A percentile compares a stretch with the other conserved stretches of the same genome.
phyloP scores from a whole-genome alignment of 2,888 invertebrate genomes.

The Meganola albula region DNA sequence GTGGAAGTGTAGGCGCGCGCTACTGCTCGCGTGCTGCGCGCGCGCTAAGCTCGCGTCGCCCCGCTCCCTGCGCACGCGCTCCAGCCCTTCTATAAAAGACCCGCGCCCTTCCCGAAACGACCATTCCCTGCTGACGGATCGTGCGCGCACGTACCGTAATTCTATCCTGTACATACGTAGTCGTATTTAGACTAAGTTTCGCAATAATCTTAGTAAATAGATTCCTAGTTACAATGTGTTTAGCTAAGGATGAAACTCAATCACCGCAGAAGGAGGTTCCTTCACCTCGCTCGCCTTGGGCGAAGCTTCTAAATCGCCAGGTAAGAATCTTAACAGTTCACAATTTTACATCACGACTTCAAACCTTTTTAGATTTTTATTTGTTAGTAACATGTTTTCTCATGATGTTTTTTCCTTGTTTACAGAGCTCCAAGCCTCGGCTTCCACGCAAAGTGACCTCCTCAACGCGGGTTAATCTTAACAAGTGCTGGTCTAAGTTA shows the following conservation, averaged over 20 bases:
- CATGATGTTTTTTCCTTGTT: slow-evolving; percentile 42
- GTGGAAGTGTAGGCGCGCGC: slow-evolving; percentile 65
- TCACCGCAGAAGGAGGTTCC: slow-evolving; percentile 62
- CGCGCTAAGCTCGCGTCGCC: slow-evolving; percentile 57
- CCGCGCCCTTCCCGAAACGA: slow-evolving; percentile 65
- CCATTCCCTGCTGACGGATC: slow-evolving; percentile 66
- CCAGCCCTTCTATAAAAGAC: slow-evolving; percentile 53
- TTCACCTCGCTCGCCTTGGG: slow-evolving; percentile 76
- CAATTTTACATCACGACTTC: neutral
- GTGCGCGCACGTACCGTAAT: slow-evolving; percentile 52
- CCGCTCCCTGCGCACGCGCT: slow-evolving; percentile 45
- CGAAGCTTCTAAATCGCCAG: slow-evolving; percentile 76
- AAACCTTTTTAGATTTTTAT: neutral
- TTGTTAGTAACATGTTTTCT: slow-evolving; percentile 12
- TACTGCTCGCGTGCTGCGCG: slow-evolving; percentile 65
- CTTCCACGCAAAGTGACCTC: slow-evolving; percentile 76
- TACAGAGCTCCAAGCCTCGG: slow-evolving; percentile 75
- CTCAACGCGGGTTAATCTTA: slow-evolving; percentile 80
- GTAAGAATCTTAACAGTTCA: slow-evolving; percentile 67
- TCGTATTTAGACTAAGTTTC: slow-evolving; percentile 51
- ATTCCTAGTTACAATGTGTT: slow-evolving; percentile 74
- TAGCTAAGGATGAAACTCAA: slow-evolving; percentile 67
- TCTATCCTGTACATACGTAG: slow-evolving; percentile 67
- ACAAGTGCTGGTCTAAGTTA: slow-evolving; percentile 81
- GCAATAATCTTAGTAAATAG: slow-evolving; percentile 37